Evolutionary conservation across 2,888 invertebrate species (phyloP), one percentile per base, ranked within the genome.

Genomic region (Phyllotreta cruciferae): DNA sequence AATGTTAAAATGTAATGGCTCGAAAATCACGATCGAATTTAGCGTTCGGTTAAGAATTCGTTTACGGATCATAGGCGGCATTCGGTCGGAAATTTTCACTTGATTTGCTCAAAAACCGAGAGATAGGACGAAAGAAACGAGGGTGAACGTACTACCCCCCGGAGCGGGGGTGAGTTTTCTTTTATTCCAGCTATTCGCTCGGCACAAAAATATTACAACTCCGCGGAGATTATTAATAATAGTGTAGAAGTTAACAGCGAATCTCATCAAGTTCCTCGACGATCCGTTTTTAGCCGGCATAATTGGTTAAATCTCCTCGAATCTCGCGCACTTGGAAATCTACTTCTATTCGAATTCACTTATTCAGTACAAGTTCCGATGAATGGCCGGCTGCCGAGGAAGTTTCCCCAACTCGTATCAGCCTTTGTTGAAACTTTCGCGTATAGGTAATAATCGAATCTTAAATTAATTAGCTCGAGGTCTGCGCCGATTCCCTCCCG

Each of bases 401-500:
- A 60, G 60, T 60, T 60, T 52, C 42, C 24, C 44, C n/a, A 52
- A 60, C 52, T 60, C 37, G 52, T 60, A 60, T 60, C 44, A 60
- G 38, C 36, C 52, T 49, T 60, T 60, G 60, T 60, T 42, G 35
- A 44, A 60, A 60, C 60, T 60, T 60, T 53, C 60, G 44, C 53
- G 60, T 58, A 24, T 24, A 58, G 60, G 60, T 60, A 60, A 52
- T 60, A 60, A 60, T 60, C 52, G 37, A 60, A 60, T 36, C 52
- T 60, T 60, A 52, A 60, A 60, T 60, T 60, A 60, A 60, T 60
- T 60, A 53, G 60, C 24, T 41, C 34, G 49, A n/a, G n/a, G 58
- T 36, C 39, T 24, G 4, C 4, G 24, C 24, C 24, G 24, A 24
- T 3, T 24, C 24, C 24, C 24, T 24, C 24, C n/a, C 4, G 24